phyloP scores from a whole-genome alignment of 2,797 vertebrate genomes.

The Morus bassanus region DNA sequence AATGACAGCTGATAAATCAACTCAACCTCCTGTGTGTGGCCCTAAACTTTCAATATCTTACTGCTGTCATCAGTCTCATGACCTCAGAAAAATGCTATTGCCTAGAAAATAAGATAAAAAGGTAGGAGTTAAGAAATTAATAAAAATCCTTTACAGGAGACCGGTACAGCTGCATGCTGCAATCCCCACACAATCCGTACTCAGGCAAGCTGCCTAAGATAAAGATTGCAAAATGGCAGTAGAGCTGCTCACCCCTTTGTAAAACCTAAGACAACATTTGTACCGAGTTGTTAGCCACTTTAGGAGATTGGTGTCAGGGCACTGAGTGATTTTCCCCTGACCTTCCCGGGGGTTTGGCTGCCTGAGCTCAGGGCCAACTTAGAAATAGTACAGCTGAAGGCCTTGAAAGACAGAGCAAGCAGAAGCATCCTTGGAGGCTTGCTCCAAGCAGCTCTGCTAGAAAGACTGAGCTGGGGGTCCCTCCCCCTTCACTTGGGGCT shows the following conservation, averaged over 20 bases:
- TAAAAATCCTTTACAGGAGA: not conserved
- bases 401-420: not conserved
- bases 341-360: not conserved
- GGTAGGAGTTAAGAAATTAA: not conserved
- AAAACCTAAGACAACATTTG: not conserved
- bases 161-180: not conserved
- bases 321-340: not conserved
- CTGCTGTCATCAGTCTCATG: not conserved
- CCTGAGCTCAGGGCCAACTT: not conserved
- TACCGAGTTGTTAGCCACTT: not conserved
- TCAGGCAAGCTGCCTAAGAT: not conserved
- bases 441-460: not conserved
- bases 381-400: not conserved
- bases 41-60: not conserved
- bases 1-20: not conserved
- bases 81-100: not conserved
- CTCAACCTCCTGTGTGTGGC: not conserved
- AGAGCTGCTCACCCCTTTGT: not conserved
- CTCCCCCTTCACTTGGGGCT: not conserved
- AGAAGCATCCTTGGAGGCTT: accelerated
- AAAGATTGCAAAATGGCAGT: not conserved
- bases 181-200: not conserved
- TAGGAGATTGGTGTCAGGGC: not conserved
- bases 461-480: not conserved
- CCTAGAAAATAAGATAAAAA: not conserved